These are phyloP conservation scores for Enteromius viviparus DNA, from an alignment of 2,797 vertebrate genomes.

Conservation along the genomic window DNA sequence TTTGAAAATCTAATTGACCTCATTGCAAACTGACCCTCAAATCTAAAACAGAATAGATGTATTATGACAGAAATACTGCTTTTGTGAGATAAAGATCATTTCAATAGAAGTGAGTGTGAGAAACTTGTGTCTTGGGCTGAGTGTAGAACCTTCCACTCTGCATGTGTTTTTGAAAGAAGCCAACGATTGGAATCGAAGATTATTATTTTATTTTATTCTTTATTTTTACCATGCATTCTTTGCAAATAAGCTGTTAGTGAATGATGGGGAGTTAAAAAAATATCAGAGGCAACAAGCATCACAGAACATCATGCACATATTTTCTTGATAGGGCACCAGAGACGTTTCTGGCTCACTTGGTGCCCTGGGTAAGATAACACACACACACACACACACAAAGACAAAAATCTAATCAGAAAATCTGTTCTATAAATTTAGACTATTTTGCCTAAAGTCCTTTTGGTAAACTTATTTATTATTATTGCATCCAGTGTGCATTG, in stretches of 20 bases:
- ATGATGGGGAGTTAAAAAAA: not conserved
- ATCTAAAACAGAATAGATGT: not conserved
- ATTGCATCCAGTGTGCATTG: not conserved
- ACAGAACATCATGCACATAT: too few relatives aligned
- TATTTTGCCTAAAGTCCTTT: conserved; percentile 3
- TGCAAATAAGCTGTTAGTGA: not conserved
- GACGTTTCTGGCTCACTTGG: not conserved
- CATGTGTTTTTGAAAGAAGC: not conserved
- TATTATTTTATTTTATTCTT: not conserved
- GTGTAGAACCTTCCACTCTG: not conserved
- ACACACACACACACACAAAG: not conserved
- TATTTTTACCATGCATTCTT: not conserved
- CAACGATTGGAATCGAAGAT: not conserved
- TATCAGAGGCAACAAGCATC: not conserved
- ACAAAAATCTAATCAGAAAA: conserved; percentile 1
- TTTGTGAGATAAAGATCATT: not conserved
- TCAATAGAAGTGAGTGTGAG: not conserved
- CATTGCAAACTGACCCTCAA: too few relatives aligned
- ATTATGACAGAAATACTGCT: not conserved
- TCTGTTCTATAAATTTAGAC: not conserved
- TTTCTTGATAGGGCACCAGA: not conserved
- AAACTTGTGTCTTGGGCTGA: too few relatives aligned
- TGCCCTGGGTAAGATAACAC: not conserved
- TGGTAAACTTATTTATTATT: not conserved
- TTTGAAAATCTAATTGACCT: too few relatives aligned